Conservation (phyloP, 2,888 invertebrate genomes). For the Agrotis ipsilon region DNA sequence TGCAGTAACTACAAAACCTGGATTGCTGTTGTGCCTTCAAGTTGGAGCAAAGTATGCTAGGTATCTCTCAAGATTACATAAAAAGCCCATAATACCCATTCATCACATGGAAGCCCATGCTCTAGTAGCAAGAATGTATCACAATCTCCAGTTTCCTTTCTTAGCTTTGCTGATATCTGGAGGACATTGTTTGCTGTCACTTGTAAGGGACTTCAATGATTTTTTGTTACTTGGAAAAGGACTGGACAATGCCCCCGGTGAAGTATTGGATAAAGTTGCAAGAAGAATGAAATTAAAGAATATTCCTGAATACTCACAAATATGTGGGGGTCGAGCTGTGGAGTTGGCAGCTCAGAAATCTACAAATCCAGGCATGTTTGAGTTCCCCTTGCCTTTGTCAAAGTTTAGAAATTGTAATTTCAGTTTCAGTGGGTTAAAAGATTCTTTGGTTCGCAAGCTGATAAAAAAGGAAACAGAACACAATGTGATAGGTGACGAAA, state of each 20-base stretch:
- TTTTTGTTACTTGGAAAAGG: conserved; percentile 95
- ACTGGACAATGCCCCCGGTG: conserved; percentile 97
- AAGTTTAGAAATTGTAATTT: conserved; percentile 96
- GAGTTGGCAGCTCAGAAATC: conserved; percentile 94
- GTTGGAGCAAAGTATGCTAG: conserved; percentile 97
- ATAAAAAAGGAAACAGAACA: conserved; percentile 91
- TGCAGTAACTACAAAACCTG: conserved; percentile 97
- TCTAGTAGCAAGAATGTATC: conserved; percentile 95
- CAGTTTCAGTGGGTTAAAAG: conserved; percentile 96
- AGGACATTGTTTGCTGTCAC: conserved; percentile 96
- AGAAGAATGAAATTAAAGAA: conserved; percentile 96
- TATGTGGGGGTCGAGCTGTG: conserved; percentile 96
- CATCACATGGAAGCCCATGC: conserved; percentile 99
- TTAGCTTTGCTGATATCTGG: conserved; percentile 97
- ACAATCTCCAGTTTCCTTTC: conserved; percentile 95
- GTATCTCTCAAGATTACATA: conserved; percentile 92
- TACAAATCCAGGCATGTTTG: conserved; percentile 92
- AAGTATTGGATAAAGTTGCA: conserved; percentile 97
- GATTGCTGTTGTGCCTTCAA: conserved; percentile 94
- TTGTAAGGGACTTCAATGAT: conserved; percentile 94
- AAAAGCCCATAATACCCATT: conserved; percentile 97
- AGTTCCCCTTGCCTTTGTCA: conserved; percentile 93
- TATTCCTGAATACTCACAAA: conserved; percentile 93
- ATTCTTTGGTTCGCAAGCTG: conserved; percentile 90
- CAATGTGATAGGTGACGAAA: conserved; percentile 91